phyloP scores from a whole-genome alignment of 2,113 vertebrate genomes.

The Oophaga pumilio region DNA sequence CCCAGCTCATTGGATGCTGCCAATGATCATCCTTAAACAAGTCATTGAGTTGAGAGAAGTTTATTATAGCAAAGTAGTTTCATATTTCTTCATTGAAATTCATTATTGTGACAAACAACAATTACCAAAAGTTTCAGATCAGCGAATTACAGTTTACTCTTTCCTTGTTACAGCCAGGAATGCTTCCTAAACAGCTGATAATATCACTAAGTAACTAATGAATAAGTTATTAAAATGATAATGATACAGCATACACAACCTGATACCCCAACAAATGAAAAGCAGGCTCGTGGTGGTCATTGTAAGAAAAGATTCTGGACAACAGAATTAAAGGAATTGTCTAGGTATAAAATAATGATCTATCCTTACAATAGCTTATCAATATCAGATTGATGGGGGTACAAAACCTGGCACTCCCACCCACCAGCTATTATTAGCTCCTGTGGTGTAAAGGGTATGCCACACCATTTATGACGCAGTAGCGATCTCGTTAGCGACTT shows the following conservation, averaged over 20 bases:
- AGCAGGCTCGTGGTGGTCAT: neutral
- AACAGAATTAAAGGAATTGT: neutral
- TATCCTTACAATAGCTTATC: too few relatives aligned
- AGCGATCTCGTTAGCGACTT: too few relatives aligned
- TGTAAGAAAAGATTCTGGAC: neutral
- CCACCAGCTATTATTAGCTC: too few relatives aligned
- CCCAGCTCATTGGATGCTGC: neutral
- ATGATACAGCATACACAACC: neutral
- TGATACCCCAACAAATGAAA: neutral
- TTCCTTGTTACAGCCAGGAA: neutral
- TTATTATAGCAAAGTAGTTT: neutral
- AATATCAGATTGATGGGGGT: too few relatives aligned
- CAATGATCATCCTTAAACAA: neutral
- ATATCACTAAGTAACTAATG: neutral
- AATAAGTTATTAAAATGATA: neutral
- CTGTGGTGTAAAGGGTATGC: too few relatives aligned
- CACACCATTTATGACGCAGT: too few relatives aligned
- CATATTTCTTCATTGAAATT: neutral
- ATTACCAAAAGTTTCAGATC: neutral
- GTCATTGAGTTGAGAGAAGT: neutral
- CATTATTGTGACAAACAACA: neutral
- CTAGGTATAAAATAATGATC: too few relatives aligned
- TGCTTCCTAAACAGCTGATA: neutral
- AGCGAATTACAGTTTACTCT: neutral
- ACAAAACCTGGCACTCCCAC: too few relatives aligned